Base-by-base conservation (phyloP, 2,113 vertebrate species). In the Chionodraco myersi region DNA sequence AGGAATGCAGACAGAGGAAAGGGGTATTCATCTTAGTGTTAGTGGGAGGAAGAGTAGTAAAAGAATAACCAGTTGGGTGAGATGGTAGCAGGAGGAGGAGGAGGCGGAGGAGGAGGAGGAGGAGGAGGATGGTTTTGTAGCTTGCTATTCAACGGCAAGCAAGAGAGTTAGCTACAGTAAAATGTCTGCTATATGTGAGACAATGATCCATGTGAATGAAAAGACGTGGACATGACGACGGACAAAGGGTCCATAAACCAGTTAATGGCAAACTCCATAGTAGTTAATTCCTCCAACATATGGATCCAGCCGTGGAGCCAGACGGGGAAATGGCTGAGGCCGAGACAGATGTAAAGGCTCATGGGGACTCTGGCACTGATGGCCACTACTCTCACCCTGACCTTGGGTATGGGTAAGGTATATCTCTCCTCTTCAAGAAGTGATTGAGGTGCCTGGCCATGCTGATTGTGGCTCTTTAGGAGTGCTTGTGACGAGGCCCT, bases 381-480 rank as follows among this genome's bases (percentile, higher is more conserved):
- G 86, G 75, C 72, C 21, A 56, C 79, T 85, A 60, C 82, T 78
- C 79, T 69, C 45, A 51, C 41, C 1, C 8, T 75, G 82, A 86
- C 92, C 87, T 86, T 80, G 52, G 68, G 76, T 30, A 57, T 52
- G 64, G 83, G 77, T 88, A 77, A 63, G 74, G 70, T 80, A 86
- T 71, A 53, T 73, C 69, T 86, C 75, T 75, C 49, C 76, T 80
- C 62, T 90, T 87, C 75, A 64, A 79, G 77, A 81, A 63, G 80
- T 92, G 91, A 93, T 93, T 92, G 89, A 83, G 83, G 80, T 83
- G 75, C 82, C 65, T 45, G 69, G 72, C 60, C 76, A 67, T 61
- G 49, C 85, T 92, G 92, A 93, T 92, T 92, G 88, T 61, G 52
- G 81, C 84, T 89, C 75, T 87, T 81, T 72, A 85, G 75, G 77